These are phyloP conservation scores for Tortrix viridana DNA, from an alignment of 2,888 invertebrate genomes.

Conservation along the genomic window DNA sequence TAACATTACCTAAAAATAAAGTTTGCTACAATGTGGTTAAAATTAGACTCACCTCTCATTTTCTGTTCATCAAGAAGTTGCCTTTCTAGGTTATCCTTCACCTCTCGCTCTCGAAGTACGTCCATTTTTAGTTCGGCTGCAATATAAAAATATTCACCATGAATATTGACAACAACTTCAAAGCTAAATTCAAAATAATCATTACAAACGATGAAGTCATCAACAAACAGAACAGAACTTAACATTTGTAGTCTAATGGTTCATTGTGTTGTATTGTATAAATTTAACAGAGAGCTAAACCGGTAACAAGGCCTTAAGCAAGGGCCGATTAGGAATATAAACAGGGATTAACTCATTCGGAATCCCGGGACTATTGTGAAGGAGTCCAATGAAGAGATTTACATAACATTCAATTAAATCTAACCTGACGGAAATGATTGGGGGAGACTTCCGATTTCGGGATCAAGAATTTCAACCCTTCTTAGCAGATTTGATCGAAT, in stretches of 20 bases:
- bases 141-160: constrained; percentile 66
- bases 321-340: constrained; percentile 83
- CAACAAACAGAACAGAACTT: constrained; percentile 58
- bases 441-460: constrained; percentile 69
- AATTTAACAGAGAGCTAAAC: constrained; percentile 77
- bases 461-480: constrained; percentile 44
- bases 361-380: constrained; percentile 82
- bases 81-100: constrained; percentile 96
- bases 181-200: no score
- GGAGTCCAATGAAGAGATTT: constrained; percentile 82
- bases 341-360: constrained; percentile 84
- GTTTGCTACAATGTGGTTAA: neutral
- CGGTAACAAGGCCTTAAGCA: constrained; percentile 77
- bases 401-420: constrained; percentile 84
- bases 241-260: constrained; percentile 67
- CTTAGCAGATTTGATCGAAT: constrained; percentile 11
- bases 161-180: no score
- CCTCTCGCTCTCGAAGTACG: constrained; percentile 95
- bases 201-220: constrained; percentile 41
- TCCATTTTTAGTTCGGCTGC: constrained; percentile 98
- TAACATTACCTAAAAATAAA: neutral
- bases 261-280: constrained; percentile 76
- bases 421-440: constrained; percentile 80
- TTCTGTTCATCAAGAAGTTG: constrained; percentile 97
- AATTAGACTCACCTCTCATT: constrained; percentile 91